These are phyloP conservation scores for Thunnus albacares DNA, from an alignment of 2,797 vertebrate species.

Conservation along the genomic window DNA sequence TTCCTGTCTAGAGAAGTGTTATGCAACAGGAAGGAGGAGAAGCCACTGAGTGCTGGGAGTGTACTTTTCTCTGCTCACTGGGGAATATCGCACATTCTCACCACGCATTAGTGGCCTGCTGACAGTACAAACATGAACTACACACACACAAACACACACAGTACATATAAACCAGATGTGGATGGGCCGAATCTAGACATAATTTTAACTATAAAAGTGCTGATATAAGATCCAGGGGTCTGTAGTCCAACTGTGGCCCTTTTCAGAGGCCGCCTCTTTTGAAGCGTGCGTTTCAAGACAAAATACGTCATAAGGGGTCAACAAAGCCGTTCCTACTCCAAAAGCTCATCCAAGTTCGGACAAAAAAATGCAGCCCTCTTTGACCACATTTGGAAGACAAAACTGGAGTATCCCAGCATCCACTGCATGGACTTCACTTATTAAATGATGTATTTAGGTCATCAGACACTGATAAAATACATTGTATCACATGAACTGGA, in stretches of 20 bases:
- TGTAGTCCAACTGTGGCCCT: background rate
- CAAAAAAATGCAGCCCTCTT: constrained; percentile 15
- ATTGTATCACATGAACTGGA: background rate
- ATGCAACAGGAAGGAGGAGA: constrained; percentile 70
- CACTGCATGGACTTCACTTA: background rate
- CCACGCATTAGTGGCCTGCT: constrained; percentile 61
- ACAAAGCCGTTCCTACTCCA: background rate
- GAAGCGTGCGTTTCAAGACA: constrained; percentile 28
- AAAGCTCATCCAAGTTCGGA: constrained; percentile 32
- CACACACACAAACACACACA: constrained; percentile 2
- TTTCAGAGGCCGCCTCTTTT: constrained; percentile 5
- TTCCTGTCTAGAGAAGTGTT: constrained; percentile 53
- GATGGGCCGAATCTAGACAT: constrained; percentile 16
- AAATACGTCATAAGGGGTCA: constrained; percentile 48
- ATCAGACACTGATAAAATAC: constrained; percentile 20
- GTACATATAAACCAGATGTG: constrained; percentile 6
- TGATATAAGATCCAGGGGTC: background rate
- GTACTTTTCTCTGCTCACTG: constrained; percentile 66
- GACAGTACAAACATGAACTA: constrained; percentile 38
- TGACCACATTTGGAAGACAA: constrained; percentile 27
- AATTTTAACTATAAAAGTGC: background rate
- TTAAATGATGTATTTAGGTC: constrained; percentile 16
- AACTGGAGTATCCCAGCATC: background rate
- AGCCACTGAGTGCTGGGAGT: constrained; percentile 63
- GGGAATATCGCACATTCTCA: constrained; percentile 77